phyloP scores from a whole-genome alignment of 2,113 vertebrate genomes.

The Labrus mixtus region DNA sequence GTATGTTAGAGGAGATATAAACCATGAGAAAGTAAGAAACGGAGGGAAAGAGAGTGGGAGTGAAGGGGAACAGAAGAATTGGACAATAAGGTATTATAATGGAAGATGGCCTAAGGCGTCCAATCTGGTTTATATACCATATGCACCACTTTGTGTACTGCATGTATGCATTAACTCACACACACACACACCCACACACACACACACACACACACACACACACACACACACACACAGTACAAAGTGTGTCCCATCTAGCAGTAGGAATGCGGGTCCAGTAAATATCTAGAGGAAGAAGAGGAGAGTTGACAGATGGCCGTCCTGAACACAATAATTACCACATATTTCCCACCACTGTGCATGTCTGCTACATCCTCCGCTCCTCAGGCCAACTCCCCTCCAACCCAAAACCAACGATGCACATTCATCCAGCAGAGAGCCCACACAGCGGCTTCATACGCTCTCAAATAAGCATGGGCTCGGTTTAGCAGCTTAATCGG shows the following conservation, averaged over 20 bases:
- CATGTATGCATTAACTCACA: conserved; percentile 40
- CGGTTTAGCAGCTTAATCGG: conserved; percentile 48
- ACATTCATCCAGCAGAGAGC: conserved; percentile 54
- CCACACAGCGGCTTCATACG: conserved; percentile 59
- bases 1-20: conserved; percentile 62
- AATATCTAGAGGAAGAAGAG: conserved; percentile 79
- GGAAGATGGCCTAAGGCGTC: conserved; percentile 66
- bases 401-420: conserved; percentile 58
- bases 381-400: conserved; percentile 65
- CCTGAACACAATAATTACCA: conserved; percentile 84
- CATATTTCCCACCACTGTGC: conserved; percentile 81
- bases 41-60: not conserved
- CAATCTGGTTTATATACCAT: conserved; percentile 51
- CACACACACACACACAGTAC: conserved; percentile 14
- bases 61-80: conserved; percentile 9
- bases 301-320: conserved; percentile 81
- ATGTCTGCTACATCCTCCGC: conserved; percentile 76
- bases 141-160: conserved; percentile 49
- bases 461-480: conserved; percentile 42
- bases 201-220: not conserved
- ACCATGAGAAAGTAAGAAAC: conserved; percentile 53
- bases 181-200: conserved; percentile 13
- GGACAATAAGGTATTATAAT: conserved; percentile 60
- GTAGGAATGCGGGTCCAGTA: conserved; percentile 78
- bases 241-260: conserved; percentile 69